Base-by-base conservation (phyloP, 2,113 vertebrate genomes). In the Rhynchomys soricoides region DNA sequence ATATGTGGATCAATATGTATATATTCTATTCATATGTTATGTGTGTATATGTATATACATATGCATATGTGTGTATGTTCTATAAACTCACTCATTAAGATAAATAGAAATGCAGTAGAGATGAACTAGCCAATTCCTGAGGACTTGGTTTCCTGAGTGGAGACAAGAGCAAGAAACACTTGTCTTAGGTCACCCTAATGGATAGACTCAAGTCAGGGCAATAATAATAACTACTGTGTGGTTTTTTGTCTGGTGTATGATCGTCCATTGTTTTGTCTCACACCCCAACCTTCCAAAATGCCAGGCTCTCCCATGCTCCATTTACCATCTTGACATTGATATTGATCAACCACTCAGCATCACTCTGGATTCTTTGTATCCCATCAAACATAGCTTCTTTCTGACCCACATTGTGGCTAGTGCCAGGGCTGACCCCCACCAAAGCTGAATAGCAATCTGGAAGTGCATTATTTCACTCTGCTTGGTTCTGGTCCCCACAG, bases 51-150 rank as follows among this genome's bases (percentile, higher is more conserved):
- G 7, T 22, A 43, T 81, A 57, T 57, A 11, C 9, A 57, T 81
- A 57, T 21, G 2, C 0, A 62, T 29, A 26, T 43, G 24, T 62
- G 13, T 55, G 15, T 26, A 24, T 66, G 12, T 86, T 82, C 64
- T 43, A 50, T 16, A n/a, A 31, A 50, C 29, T 74, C 15, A 78
- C 5, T 43, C 74, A 37, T 19, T 29, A 4, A 85, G 62, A 43
- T 40, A 52, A 48, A 10, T 29, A 31, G 70, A 81, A 81, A 90
- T 68, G 12, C 12, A 92, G 92, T 91, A 82, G 82, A 89, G 26
- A 57, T 75, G 31, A 89, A 71, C 45, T 15, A 77, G 22, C 48
- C 64, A n/a, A 19, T 55, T 94, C 57, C 24, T 21, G 48, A 85
- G 13, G 50, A 91, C 78, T 86, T 45, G 26, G 31, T 70, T 87